Evolutionary conservation across 1,140 invertebrate species (phyloP), one percentile per base, ranked within the genome.

Genomic region (Tetramorium parvispinum): DNA sequence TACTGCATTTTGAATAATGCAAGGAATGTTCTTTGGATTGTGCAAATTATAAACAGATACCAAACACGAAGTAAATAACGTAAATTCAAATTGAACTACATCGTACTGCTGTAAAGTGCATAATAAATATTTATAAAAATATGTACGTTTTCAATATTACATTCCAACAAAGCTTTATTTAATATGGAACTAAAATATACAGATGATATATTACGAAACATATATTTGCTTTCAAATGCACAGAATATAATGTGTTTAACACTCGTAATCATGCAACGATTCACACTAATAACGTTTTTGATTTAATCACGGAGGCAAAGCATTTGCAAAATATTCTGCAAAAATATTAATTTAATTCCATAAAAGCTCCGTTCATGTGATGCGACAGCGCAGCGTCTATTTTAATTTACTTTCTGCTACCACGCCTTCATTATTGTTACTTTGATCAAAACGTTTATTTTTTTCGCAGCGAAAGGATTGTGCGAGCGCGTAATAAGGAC

Each of bases 111-210:
- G 3, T 13, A 24, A 55, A 40, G 10, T 40, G 16, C 16, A 59
- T 37, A 32, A 82, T 57, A 57, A 57, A 51, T 59, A 75, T 59
- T 61, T 59, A 83, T 49, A 73, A 21, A 82, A 59, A 59, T 8
- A 73, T 21, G 13, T 5, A 37, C 10, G 24, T 79, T 68, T 68
- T 24, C 53, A 43, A 59, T 57, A 57, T 57, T 1, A 27, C 8
- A 40, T 32, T 53, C 16, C 21, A 66, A 68, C 65, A 49, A 81
- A 70, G 18, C 10, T 81, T 43, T 68, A 46, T 73, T 32, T 57
- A 82, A 32, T 24, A 21, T 16, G 10, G 27, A 59, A n/a, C 18
- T 70, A 11, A 70, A 70, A 68, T 3, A 21, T 70, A 55, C 43
- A 37, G 18, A 21, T 61, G 8, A 43, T 24, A 24, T 21, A 37